Evolutionary conservation across 64 coral and sea anemone species (phyloP), one percentile per base, ranked within the genome.

Genomic region (Montipora capricornis): DNA sequence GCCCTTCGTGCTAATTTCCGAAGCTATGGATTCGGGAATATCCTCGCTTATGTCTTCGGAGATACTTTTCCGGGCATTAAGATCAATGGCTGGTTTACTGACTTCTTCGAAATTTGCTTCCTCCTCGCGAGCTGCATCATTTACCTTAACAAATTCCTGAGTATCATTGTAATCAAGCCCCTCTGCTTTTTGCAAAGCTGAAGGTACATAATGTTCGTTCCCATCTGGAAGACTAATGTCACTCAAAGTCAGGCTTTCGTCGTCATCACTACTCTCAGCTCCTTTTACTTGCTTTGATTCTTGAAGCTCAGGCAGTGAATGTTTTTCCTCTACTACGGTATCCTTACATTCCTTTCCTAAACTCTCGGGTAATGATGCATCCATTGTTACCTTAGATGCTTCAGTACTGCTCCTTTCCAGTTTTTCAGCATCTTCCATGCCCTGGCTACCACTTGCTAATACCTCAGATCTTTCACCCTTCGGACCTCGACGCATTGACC

Each of bases 221-320:
- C 66, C 82, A 86, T 86, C 82, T 71, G 82, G 82, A 5, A 86
- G 64, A 71, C 82, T 86, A 73, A 86, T 44, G 49, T 86, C 82
- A 73, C 82, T 86, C 67, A 86, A 86, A 86, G 49, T 64, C 66
- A 86, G 49, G 47, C 82, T 86, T 73, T 86, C 82, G 6, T 86
- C 82, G 0, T 86, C 66, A 83, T 86, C 67, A 16, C 66, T 86
- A 5, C 5, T 15, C 64, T 49, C 76, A 6, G 46, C 47, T 6
- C 66, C 64, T 73, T 50, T 46, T 1, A 73, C 46, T 73, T 86
- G 22, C 48, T 71, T 69, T 4, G 66, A 22, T 17, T 86, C 64
- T 11, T 71, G 82, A 86, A n/a, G 59, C 81, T 19, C 20, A 5
- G 17, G 44, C 12, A 20, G 47, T 49, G 16, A 37, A 49, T 17